Base-by-base conservation (phyloP, 2,888 invertebrate species). In the Actias luna region DNA sequence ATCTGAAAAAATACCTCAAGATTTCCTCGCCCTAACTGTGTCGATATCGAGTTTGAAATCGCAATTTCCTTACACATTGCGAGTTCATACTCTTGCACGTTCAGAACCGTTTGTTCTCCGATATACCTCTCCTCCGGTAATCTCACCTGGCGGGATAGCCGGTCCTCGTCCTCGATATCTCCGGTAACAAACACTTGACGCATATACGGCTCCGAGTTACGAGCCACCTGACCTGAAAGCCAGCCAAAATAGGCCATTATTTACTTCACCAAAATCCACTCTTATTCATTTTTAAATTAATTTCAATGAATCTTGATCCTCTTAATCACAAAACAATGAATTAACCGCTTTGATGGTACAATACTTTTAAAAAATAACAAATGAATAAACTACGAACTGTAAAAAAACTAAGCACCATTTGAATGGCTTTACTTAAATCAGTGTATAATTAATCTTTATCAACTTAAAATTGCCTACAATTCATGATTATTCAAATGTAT, bases 141-240 rank as follows among this genome's bases (percentile, higher is more conserved):
- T 61, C 87, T 92, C 93, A 96, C 96, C 94, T 96, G 94, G 75
- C 95, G 93, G 67, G 94, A 91, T 62, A 96, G 94, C 67, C 93
- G 93, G 61, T 89, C 92, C 72, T 93, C 93, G 77, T 94, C 94
- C 69, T 93, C 90, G 75, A 93, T 92, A 79, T 95, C 94, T 65
- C 96, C 96, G 64, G 95, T 95, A 65, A 97, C 94, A 85, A 97
- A 97, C 72, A 99, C 99, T 94, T 99, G 99, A 75, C 98, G 95
- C 94, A 99, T 99, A 82, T 96, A 95, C 46, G 99, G 99, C 93
- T 99, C 99, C 77, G 97, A 97, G 89, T 97, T 97, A 79, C 95
- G 95, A 64, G 99, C 99, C 78, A 99, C 98, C 73, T 95, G 94
- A 73, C 98, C 93, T 93, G 92, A 80, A 91, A 93, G 82, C 77